Conservation (phyloP, 2,113 vertebrate genomes). For the Rhinolophus ferrumequinum region DNA sequence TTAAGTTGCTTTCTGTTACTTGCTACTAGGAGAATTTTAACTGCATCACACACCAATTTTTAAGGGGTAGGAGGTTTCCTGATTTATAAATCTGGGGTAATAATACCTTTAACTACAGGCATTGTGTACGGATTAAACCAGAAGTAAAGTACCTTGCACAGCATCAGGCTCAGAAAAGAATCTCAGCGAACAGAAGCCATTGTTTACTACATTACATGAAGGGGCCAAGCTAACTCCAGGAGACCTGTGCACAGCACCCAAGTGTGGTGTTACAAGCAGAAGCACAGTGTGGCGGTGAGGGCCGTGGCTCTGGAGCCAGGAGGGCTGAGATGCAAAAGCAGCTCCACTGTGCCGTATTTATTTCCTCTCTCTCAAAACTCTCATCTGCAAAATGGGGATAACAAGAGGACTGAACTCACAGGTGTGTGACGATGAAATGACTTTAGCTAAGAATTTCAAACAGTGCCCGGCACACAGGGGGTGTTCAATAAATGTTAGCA, state of each 20-base stretch:
- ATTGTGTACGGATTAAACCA: neutral
- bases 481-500: neutral
- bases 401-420: neutral
- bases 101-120: neutral
- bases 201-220: neutral
- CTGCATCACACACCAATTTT: neutral
- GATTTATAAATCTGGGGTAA: neutral
- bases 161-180: neutral
- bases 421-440: neutral
- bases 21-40: neutral
- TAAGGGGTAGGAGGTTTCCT: neutral
- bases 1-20: neutral
- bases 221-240: neutral
- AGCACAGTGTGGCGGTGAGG: accelerated
- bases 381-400: neutral
- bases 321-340: neutral
- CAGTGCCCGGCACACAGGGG: neutral
- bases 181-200: neutral
- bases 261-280: neutral
- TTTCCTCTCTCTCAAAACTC: neutral
- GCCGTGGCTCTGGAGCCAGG: neutral
- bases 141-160: neutral
- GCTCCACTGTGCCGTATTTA: neutral
- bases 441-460: neutral
- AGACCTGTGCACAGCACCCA: neutral